Evolutionary conservation across 1,140 invertebrate genomes (phyloP), one percentile per base, ranked within the genome.

Genomic region (Hyphantria cunea): DNA sequence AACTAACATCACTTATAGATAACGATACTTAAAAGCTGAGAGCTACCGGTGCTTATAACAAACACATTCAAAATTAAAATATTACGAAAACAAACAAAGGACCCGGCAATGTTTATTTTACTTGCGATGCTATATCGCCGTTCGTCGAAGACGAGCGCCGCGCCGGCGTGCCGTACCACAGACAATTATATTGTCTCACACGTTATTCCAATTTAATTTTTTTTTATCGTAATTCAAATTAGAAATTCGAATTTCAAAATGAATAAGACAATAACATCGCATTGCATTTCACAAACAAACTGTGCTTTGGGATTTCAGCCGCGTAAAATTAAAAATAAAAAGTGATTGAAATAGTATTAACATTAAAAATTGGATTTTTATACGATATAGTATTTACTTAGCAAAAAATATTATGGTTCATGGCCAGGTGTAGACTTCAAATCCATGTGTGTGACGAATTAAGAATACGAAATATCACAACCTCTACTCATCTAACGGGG

Each of bases 1-100:
- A 39, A 39, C 37, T 10, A 39, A 39, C 37, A 39, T 3, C 37
- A 39, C 12, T 44, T 44, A 13, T 44, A 44, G 15, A 13, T 58
- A 51, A 6, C 39, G 56, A 47, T 72, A 76, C 78, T 74, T 84
- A 78, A 86, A 86, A 86, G 79, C 59, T 63, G 64, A 50, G 70
- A 66, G 48, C 65, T 53, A n/a, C 37, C 65, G 66, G 70, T 64
- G 74, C 73, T 82, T 75, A 78, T 72, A 74, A 76, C 70, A 74
- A 71, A 75, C 74, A 68, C 51, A 71, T 83, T 82, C 70, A 76
- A 80, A 85, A 82, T 84, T 85, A 84, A 85, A 68, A 87, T 84
- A 84, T 85, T 71, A 73, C 48, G 78, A 80, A 68, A 87, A 87
- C 77, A 87, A 87, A 87, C 84, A 78, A 62, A 66, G 52, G 78